Evolutionary conservation across 2,113 vertebrate genomes (phyloP), one percentile per base, ranked within the genome.

Genomic region (Rhodinocichla rosea): DNA sequence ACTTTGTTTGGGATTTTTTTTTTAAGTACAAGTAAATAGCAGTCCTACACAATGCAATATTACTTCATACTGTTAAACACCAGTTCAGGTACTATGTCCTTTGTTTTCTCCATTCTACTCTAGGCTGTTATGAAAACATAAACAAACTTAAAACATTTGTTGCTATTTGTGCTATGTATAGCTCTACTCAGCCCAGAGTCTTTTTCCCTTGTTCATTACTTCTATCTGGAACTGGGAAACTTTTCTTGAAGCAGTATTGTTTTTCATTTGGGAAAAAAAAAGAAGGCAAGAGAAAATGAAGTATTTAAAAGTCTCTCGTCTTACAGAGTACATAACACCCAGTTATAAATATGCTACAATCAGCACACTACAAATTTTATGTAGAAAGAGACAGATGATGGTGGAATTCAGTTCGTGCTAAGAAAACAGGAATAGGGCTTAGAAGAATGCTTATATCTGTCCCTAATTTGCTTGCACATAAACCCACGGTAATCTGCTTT

Each of bases 381-480:
- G 15, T 19, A 81, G 68, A 77, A 86, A 92, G 75, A 91, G 80
- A 28, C 33, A 79, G 82, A 70, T 30, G 56, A 92, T 16, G 21
- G 26, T 28, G 10, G 30, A 83, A 92, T 83, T 80, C 79, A 67
- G 19, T 77, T 82, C 15, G 4, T 83, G 68, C 71, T 81, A 91
- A 70, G 65, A 92, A 92, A 90, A 47, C 39, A 56, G 28, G 64
- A 93, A 73, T 13, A 74, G 27, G 44, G 19, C 15, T 95, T 92
- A 76, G 17, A 85, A 85, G 75, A 92, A 91, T 88, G 84, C 55
- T 95, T 91, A 74, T 59, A 86, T 85, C 71, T 95, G 84, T 73
- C 90, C 67, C 60, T 90, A 83, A 91, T 96, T 94, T 94, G 70
- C 68, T 93, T 90, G 78, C 82, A 86, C 44, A 67, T 69, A 95